Percentiles rank a stretch among this genome's conserved stretches.
phyloP scores from a whole-genome alignment of 2,113 vertebrate species.

The Bubo bubo region DNA sequence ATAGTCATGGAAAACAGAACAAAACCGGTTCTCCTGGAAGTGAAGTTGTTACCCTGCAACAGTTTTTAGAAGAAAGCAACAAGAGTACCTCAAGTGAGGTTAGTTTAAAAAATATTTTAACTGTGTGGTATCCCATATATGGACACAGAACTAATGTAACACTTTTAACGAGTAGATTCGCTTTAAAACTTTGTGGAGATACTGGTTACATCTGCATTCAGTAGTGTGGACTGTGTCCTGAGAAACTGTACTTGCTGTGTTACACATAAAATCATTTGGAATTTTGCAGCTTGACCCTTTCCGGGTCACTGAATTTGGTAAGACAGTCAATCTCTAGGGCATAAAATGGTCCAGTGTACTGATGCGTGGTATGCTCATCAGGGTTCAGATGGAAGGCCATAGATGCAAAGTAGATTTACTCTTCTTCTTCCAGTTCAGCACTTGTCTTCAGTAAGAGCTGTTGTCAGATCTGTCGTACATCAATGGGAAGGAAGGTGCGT shows the following conservation, averaged over 20 bases:
- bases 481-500: not conserved
- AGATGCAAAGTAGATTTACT: not conserved
- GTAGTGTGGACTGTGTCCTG: not conserved
- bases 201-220: not conserved
- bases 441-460: not conserved
- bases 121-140: accelerated
- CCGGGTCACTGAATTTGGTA: not conserved
- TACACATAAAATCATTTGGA: not conserved
- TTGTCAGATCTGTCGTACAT: not conserved
- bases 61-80: conserved; percentile 93
- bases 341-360: not conserved
- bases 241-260: not conserved
- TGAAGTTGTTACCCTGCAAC: conserved; percentile 90
- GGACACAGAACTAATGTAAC: not conserved
- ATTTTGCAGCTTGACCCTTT: not conserved
- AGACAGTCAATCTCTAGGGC: accelerated
- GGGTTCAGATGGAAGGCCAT: not conserved
- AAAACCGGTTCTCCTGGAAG: conserved; percentile 80
- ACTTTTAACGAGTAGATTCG: not conserved
- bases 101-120: not conserved
- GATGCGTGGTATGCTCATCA: accelerated
- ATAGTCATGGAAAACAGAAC: conserved; percentile 64
- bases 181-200: not conserved
- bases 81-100: conserved; percentile 81
- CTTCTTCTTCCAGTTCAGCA: not conserved